These are phyloP conservation scores for Pycnonotus jocosus DNA, from an alignment of 2,113 vertebrate species.

Conservation along the genomic window DNA sequence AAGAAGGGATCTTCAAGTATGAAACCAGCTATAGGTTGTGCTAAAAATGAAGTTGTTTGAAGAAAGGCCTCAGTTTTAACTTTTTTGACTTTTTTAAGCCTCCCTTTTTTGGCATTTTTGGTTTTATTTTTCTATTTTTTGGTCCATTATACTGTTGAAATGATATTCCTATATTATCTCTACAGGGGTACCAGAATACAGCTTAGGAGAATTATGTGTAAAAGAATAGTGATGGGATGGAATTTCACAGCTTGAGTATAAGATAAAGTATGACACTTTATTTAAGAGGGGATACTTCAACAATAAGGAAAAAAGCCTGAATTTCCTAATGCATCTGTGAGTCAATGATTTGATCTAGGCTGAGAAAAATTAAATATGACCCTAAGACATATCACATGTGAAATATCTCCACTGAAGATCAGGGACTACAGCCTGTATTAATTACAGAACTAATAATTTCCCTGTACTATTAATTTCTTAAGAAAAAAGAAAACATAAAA, in stretches of 20 bases:
- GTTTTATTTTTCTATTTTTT: background rate
- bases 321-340: background rate
- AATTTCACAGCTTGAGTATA: background rate
- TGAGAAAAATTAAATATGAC: background rate
- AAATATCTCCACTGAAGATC: background rate
- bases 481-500: background rate
- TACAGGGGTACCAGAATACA: accelerated
- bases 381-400: background rate
- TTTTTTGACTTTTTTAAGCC: background rate
- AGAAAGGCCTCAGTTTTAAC: background rate
- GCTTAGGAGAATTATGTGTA: background rate
- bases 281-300: background rate
- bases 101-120: accelerated
- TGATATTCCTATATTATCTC: background rate
- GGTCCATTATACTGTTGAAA: background rate
- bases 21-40: background rate
- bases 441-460: background rate
- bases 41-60: background rate
- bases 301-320: background rate
- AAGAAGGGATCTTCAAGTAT: background rate
- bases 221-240: background rate
- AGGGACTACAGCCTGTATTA: background rate
- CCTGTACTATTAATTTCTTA: background rate
- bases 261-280: background rate
- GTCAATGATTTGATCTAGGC: background rate